Conservation (phyloP, 2,113 vertebrate genomes). For the Corythornis vintsioides region DNA sequence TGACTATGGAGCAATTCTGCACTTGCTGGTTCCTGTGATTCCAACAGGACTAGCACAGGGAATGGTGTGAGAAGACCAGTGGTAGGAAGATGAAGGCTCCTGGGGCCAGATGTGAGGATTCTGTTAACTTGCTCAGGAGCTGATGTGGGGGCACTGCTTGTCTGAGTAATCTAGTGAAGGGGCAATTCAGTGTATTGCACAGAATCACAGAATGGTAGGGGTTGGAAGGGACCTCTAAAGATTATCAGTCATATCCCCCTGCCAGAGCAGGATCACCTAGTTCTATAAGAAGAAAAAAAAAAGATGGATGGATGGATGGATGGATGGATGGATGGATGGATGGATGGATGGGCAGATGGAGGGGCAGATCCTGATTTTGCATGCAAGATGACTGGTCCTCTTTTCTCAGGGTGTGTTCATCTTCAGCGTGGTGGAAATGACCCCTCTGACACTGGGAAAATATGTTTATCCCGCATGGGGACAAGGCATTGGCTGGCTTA, state of each 20-base stretch:
- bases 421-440: conserved; percentile 91
- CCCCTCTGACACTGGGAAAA: conserved; percentile 85
- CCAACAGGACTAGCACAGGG: background rate
- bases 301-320: no score
- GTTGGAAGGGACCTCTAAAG: no score
- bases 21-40: background rate
- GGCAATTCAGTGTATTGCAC: background rate
- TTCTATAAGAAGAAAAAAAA: background rate
- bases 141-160: background rate
- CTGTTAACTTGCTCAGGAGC: background rate
- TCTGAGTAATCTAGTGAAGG: background rate
- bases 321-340: background rate
- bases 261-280: no score
- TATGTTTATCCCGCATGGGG: conserved; percentile 88
- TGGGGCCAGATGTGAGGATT: background rate
- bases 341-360: background rate
- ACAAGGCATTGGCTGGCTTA: conserved; percentile 86
- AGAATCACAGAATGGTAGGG: no score
- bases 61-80: background rate
- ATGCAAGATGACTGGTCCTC: background rate
- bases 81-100: background rate
- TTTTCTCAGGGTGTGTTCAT: conserved; percentile 82
- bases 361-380: background rate
- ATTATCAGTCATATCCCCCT: no score
- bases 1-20: background rate